Evolutionary conservation across 2,888 invertebrate species (phyloP), one percentile per base, ranked within the genome.

Genomic region (Caenorhabditis parvicauda): DNA sequence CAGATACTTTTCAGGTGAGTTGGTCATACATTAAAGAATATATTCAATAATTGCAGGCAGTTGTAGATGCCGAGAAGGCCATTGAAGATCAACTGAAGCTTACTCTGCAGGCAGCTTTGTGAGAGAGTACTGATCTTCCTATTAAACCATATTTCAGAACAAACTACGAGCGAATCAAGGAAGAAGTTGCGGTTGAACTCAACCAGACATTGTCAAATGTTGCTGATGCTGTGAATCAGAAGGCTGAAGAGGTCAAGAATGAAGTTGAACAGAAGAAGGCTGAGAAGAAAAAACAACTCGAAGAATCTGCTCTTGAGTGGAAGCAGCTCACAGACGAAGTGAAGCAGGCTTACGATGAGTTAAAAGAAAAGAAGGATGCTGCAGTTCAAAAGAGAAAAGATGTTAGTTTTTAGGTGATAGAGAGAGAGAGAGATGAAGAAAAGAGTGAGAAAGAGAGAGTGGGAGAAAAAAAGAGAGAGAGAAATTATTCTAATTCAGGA

Each of bases 31-130:
- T 32, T 32, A 12, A n/a, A 32, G n/a, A 32, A 32, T 32, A 32
- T 12, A 12, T 32, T n/a, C 9, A n/a, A 12, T 32, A n/a, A 32
- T 12, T 32, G 9, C 63, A 63, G 42, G 29, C 54, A 24, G 63
- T 63, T 14, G 39, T 59, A 21, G 58, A 59, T 27, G 55, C 63
- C 49, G 63, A 63, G 21, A 55, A 59, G 25, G 58, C 58, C 7
- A 25, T 63, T 32, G 55, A 63, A 55, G 63, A 63, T 25, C 58
- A 63, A 17, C 28, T 63, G 22, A 41, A 27, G 52, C 42, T 53
- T 17, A 63, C 58, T 32, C 47, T 59, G n/a, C 58, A 59, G 25
- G 52, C 54, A 50, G 55, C 55, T 6, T 12, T 12, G 35, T 32
- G 9, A 12, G 35, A 32, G 9, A 12, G 9, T 32, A 32, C n/a